These are phyloP conservation scores for Ptiloglossa arizonensis DNA, from an alignment of 1,140 invertebrate species.

Conservation along the genomic window DNA sequence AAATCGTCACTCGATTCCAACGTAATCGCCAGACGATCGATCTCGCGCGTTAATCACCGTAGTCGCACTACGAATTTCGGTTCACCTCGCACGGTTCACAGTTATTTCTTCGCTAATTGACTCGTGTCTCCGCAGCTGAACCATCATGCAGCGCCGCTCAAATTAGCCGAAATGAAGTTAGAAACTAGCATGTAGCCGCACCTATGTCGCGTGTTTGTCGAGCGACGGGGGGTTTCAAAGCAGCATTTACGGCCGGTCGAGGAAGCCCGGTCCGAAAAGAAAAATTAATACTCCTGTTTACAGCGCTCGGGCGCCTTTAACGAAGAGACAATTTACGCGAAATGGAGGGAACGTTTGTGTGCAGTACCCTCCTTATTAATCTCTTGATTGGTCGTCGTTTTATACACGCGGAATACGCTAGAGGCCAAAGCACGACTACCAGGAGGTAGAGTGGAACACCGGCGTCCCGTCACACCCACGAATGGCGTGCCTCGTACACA, in stretches of 20 bases:
- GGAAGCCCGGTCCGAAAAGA: background rate
- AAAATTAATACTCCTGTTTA: background rate
- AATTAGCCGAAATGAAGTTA: constrained; percentile 40
- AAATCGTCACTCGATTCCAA: too few relatives aligned
- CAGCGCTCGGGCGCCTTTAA: constrained; percentile 9
- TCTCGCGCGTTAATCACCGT: background rate
- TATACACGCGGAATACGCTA: constrained; percentile 41
- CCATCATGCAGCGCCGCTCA: background rate
- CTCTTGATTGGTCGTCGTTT: constrained; percentile 57
- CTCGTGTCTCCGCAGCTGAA: background rate
- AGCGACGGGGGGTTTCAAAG: background rate
- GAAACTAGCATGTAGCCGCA: constrained; percentile 13
- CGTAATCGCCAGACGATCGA: background rate
- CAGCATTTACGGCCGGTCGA: constrained; percentile 21
- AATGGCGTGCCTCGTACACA: constrained; percentile 74
- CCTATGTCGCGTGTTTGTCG: constrained; percentile 33
- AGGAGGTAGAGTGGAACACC: constrained; percentile 28
- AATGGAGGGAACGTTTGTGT: constrained; percentile 41
- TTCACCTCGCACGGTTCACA: too few relatives aligned
- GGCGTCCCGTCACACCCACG: constrained; percentile 73
- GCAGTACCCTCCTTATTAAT: constrained; percentile 60
- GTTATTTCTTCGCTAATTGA: constrained; percentile 20
- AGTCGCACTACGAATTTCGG: background rate
- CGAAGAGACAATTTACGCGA: constrained; percentile 38
- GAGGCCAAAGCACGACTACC: constrained; percentile 9